phyloP scores from a whole-genome alignment of 2,113 vertebrate genomes.

The Rafetus swinhoei region DNA sequence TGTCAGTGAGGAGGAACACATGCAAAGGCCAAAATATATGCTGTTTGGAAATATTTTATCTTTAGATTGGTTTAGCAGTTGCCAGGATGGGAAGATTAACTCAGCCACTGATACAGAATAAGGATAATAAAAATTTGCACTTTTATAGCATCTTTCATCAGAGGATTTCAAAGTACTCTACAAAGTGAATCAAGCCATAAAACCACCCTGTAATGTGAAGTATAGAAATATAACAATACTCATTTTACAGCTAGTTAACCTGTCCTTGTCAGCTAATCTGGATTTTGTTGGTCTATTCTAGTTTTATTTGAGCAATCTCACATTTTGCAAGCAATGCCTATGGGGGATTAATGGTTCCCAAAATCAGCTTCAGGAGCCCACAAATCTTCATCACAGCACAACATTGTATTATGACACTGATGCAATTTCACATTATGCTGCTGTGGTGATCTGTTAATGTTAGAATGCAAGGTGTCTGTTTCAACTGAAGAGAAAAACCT shows the following conservation, averaged over 20 bases:
- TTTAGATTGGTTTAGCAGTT: not conserved
- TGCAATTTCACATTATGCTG: not conserved
- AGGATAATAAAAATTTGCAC: not conserved
- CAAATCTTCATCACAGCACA: not conserved
- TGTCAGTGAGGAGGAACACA: not conserved
- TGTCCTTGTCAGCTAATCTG: not conserved
- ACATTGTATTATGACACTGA: not conserved
- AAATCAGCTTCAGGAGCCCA: not conserved
- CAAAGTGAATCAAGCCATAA: not conserved
- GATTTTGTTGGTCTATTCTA: not conserved
- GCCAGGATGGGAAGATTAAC: not conserved
- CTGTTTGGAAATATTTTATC: not conserved
- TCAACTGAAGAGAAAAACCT: not conserved
- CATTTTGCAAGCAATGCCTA: not conserved
- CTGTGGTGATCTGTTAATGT: not conserved
- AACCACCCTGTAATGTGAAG: not conserved
- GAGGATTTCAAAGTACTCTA: not conserved
- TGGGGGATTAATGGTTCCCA: not conserved
- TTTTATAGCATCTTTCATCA: not conserved
- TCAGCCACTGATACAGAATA: not conserved
- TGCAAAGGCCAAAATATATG: not conserved
- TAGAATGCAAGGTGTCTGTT: not conserved
- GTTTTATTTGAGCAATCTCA: not conserved
- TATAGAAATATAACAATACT: not conserved
- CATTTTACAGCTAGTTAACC: fast-evolving